These are phyloP conservation scores for Vicugna pacos DNA, from an alignment of 2,113 vertebrate species.

Conservation along the genomic window DNA sequence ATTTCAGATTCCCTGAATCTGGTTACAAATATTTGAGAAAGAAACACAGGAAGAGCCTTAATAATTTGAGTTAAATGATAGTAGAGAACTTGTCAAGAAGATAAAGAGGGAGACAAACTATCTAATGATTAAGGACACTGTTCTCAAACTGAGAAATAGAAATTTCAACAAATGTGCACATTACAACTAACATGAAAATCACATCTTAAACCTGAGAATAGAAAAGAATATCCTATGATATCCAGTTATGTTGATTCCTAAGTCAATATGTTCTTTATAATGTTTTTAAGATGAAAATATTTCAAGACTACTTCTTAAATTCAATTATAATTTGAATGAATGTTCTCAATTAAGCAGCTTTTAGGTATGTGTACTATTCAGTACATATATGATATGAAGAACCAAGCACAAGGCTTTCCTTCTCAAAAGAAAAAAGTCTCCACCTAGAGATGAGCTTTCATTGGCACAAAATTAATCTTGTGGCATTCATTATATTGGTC, in stretches of 20 bases:
- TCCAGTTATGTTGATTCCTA: neutral
- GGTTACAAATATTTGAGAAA: slow-evolving; percentile 20
- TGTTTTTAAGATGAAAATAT: slow-evolving; percentile 17
- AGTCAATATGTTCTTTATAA: neutral
- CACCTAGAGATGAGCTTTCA: neutral
- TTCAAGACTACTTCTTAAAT: neutral
- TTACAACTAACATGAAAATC: neutral
- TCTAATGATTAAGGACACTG: neutral
- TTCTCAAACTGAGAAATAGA: slow-evolving; percentile 1
- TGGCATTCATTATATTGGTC: neutral
- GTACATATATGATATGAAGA: neutral
- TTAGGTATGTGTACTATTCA: neutral
- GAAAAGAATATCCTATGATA: neutral
- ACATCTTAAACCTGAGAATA: neutral
- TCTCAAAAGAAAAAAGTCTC: neutral
- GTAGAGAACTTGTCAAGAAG: neutral
- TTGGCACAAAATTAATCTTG: neutral
- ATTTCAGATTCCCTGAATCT: neutral
- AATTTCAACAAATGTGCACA: neutral
- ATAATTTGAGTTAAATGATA: slow-evolving; percentile 17
- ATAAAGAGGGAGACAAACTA: neutral
- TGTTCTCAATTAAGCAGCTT: neutral
- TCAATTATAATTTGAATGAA: neutral
- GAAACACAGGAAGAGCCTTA: neutral
- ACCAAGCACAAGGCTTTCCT: neutral